Conservation (phyloP, 2,888 invertebrate species). For the Endomychus coccineus region DNA sequence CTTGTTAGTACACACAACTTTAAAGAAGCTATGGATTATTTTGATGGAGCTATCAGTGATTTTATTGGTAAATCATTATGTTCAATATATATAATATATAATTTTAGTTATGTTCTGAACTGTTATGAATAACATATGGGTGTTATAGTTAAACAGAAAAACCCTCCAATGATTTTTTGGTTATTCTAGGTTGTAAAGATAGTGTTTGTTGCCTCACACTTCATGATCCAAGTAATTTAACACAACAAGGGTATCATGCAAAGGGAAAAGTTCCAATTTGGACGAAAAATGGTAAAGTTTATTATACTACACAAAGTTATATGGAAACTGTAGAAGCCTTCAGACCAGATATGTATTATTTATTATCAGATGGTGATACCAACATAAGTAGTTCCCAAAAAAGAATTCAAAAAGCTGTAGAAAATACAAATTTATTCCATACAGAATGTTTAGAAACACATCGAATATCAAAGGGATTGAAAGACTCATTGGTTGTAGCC, state of each 20-base stretch:
- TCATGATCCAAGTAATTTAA: slow-evolving; percentile 62
- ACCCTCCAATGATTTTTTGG: too few relatives aligned
- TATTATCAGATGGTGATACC: slow-evolving; percentile 72
- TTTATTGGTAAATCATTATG: too few relatives aligned
- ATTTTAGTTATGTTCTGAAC: too few relatives aligned
- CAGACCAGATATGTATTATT: slow-evolving; percentile 75
- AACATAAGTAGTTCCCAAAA: slow-evolving; percentile 60
- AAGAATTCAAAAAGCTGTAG: slow-evolving; percentile 62
- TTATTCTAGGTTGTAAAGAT: slow-evolving; percentile 46
- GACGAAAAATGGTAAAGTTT: slow-evolving; percentile 67
- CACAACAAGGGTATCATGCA: slow-evolving; percentile 66
- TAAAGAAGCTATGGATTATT: slow-evolving; percentile 55
- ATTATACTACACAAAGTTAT: slow-evolving; percentile 58
- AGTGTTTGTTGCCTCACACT: slow-evolving; percentile 49
- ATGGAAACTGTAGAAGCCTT: slow-evolving; percentile 71
- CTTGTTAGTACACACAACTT: slow-evolving; percentile 57
- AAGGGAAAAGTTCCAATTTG: slow-evolving; percentile 66
- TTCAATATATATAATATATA: too few relatives aligned
- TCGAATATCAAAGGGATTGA: slow-evolving; percentile 49
- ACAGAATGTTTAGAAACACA: slow-evolving; percentile 62
- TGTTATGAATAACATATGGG: too few relatives aligned
- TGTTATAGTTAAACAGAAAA: too few relatives aligned
- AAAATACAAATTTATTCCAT: slow-evolving; percentile 60
- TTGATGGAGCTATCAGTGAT: slow-evolving; percentile 56
- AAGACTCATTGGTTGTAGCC: slow-evolving; percentile 52